A percentile compares a stretch with the other conserved stretches of the same genome.
These are phyloP conservation scores for Quiscalus mexicanus DNA, from an alignment of 2,113 vertebrate genomes.

Conservation along the genomic window DNA sequence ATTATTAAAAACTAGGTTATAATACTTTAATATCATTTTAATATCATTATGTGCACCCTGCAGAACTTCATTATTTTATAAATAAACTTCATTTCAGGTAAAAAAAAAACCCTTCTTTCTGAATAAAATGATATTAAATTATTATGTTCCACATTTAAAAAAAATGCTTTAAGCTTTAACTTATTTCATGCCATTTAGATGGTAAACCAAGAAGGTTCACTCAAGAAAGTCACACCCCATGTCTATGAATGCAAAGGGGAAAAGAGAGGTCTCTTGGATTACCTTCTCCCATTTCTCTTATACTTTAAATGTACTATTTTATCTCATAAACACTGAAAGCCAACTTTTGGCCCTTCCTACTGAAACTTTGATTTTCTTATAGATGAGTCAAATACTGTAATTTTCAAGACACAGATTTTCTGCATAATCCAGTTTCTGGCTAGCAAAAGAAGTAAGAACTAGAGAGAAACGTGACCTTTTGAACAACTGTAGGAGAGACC, in stretches of 20 bases:
- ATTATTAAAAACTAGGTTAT: conserved; percentile 41
- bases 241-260: rapidly evolving
- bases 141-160: background rate
- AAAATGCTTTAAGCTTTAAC: background rate
- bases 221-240: background rate
- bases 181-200: background rate
- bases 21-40: background rate
- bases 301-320: background rate
- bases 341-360: background rate
- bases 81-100: conserved; percentile 17
- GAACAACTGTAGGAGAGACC: background rate
- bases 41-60: background rate
- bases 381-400: background rate
- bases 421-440: background rate
- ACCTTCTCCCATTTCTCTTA: background rate
- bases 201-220: background rate
- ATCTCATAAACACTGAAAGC: background rate
- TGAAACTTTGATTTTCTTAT: background rate
- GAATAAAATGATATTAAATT: background rate
- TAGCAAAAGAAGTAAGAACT: background rate
- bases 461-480: background rate
- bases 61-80: conserved; percentile 12
- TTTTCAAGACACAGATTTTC: background rate
- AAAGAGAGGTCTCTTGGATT: background rate
- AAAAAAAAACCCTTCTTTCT: background rate